phyloP scores from a whole-genome alignment of 2,113 vertebrate species.

The Ranitomeya variabilis region DNA sequence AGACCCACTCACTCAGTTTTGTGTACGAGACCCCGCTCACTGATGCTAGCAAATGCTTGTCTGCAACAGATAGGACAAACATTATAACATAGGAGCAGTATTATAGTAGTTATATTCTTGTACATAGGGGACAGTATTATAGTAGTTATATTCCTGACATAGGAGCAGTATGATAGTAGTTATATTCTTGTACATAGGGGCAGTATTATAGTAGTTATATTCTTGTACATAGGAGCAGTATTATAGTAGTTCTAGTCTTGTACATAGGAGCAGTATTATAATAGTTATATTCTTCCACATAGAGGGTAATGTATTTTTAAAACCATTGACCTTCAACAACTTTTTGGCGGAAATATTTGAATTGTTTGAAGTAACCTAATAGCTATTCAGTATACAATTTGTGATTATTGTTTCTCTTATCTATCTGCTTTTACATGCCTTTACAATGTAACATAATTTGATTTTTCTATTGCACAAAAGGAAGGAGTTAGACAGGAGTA shows the following conservation, averaged over 20 bases:
- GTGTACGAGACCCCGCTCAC: too few relatives aligned
- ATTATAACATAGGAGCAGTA: neutral
- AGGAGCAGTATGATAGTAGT: neutral
- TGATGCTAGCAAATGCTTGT: too few relatives aligned
- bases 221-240: neutral
- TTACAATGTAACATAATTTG: neutral
- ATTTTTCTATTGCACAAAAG: neutral
- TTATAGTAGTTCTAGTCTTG: neutral
- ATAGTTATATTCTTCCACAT: neutral
- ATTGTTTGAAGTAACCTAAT: too few relatives aligned
- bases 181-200: neutral
- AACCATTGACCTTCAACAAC: too few relatives aligned
- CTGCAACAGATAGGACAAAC: too few relatives aligned
- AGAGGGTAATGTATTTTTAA: too few relatives aligned
- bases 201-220: neutral
- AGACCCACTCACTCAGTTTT: too few relatives aligned
- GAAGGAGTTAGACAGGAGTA: neutral
- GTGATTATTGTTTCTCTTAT: neutral
- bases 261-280: neutral
- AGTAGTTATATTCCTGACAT: neutral
- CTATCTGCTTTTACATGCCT: neutral
- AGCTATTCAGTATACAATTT: too few relatives aligned
- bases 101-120: neutral
- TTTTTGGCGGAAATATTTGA: too few relatives aligned
- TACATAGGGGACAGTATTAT: neutral